A percentile compares a stretch with the other conserved stretches of the same genome.
Conservation (phyloP, 2,888 invertebrate genomes). For the Troilus luridus region DNA sequence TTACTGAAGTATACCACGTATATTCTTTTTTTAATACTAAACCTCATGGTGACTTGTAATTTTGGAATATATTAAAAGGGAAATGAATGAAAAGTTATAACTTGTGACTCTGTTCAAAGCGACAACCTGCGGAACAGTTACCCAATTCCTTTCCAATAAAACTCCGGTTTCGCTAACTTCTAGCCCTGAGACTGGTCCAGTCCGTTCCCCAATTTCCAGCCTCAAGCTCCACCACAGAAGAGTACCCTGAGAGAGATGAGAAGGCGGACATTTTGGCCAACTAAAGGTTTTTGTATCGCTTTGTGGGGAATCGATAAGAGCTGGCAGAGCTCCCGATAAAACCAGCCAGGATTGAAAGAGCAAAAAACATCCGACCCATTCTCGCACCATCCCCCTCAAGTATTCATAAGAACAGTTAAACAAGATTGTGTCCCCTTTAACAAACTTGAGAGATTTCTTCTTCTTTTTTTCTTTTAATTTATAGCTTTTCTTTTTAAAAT, state of each 20-base stretch:
- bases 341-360: conserved; percentile 46
- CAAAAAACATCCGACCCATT: conserved; percentile 29
- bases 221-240: background rate
- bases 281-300: conserved; percentile 49
- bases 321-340: conserved; percentile 34
- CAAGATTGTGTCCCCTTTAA: conserved; percentile 43
- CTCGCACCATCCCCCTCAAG: background rate
- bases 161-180: too few relatives aligned
- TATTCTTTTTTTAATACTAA: too few relatives aligned
- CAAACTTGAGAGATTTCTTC: background rate
- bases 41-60: too few relatives aligned
- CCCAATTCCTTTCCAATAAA: too few relatives aligned
- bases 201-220: background rate
- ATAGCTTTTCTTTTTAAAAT: background rate
- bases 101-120: too few relatives aligned
- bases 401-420: conserved; percentile 41
- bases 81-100: too few relatives aligned
- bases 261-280: background rate
- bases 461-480: conserved; percentile 23
- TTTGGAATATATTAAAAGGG: too few relatives aligned
- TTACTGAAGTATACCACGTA: too few relatives aligned
- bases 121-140: too few relatives aligned
- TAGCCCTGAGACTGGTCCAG: background rate
- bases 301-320: conserved; percentile 19
- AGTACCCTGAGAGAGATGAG: background rate